Conservation (phyloP, 2,797 vertebrate species). For the Dryobates pubescens region DNA sequence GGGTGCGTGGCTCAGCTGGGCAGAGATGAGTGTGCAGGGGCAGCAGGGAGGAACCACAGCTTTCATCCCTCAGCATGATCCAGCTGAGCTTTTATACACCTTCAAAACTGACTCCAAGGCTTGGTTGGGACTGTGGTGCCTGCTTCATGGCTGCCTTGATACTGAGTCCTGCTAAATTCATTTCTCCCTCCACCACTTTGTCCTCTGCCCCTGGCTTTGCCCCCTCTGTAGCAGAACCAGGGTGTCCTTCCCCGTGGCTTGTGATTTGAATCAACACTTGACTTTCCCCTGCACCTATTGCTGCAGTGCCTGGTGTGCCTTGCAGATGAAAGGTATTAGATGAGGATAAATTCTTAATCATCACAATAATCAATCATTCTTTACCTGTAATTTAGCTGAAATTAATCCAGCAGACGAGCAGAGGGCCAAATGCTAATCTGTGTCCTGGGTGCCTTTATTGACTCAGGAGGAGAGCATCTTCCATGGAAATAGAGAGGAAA, state of each 20-base stretch:
- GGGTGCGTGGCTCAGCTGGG: accelerated
- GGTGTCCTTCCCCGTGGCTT: neutral
- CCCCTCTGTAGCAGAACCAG: neutral
- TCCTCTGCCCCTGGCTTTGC: neutral
- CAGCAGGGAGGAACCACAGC: neutral
- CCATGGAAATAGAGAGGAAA: neutral
- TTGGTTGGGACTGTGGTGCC: neutral
- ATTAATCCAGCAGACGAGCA: slow-evolving; percentile 52
- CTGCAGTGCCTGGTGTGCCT: neutral
- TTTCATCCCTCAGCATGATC: neutral
- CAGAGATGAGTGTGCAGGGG: neutral
- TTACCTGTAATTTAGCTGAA: slow-evolving; percentile 57
- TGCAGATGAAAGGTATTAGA: slow-evolving; percentile 58
- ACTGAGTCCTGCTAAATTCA: neutral
- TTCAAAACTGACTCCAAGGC: neutral
- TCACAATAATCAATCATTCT: slow-evolving; percentile 69
- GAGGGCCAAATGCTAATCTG: slow-evolving; percentile 61
- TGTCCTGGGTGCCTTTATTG: slow-evolving; percentile 56
- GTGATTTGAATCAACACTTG: neutral
- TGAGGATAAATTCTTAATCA: slow-evolving; percentile 71
- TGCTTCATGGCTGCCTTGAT: neutral
- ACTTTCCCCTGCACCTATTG: neutral
- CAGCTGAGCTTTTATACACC: neutral
- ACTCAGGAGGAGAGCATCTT: slow-evolving; percentile 35
- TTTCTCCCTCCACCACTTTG: neutral